These are phyloP conservation scores for Micoletzkya japonica DNA, from an alignment of 2,888 invertebrate species.

Conservation along the genomic window DNA sequence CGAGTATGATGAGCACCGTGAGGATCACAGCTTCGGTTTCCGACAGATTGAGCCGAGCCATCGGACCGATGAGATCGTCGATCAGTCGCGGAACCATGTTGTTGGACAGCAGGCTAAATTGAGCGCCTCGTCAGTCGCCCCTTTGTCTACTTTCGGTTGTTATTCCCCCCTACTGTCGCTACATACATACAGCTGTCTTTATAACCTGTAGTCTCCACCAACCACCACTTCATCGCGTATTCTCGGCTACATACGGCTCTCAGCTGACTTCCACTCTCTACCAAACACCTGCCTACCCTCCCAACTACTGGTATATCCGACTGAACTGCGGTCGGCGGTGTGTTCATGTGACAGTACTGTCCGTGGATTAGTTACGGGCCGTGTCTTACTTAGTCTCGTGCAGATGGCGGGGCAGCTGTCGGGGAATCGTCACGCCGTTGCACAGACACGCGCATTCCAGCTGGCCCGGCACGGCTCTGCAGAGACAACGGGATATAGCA, in stretches of 20 bases:
- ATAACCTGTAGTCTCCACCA: neutral
- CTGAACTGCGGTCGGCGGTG: too few species aligned
- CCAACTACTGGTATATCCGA: too few species aligned
- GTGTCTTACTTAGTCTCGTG: constrained; percentile 55
- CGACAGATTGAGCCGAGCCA: constrained; percentile 44
- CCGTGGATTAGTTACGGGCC: too few species aligned
- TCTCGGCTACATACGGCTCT: too few species aligned
- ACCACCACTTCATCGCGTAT: neutral
- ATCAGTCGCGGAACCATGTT: constrained; percentile 55
- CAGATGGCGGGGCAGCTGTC: constrained; percentile 52
- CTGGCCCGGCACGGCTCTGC: constrained; percentile 16
- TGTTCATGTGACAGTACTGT: too few species aligned
- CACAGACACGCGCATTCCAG: constrained; percentile 49
- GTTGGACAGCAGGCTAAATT: constrained; percentile 53
- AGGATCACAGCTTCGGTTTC: constrained; percentile 54
- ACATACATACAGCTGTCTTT: too few species aligned
- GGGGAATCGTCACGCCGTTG: constrained; percentile 49
- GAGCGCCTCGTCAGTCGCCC: neutral
- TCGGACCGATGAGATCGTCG: constrained; percentile 57
- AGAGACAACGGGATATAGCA: too few species aligned
- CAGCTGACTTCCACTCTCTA: too few species aligned
- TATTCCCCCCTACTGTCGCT: too few species aligned
- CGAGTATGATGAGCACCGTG: constrained; percentile 54
- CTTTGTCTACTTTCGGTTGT: too few species aligned
- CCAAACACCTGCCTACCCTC: too few species aligned